These are phyloP conservation scores for Bos indicus DNA, from an alignment of 2,113 vertebrate genomes.

Conservation along the genomic window DNA sequence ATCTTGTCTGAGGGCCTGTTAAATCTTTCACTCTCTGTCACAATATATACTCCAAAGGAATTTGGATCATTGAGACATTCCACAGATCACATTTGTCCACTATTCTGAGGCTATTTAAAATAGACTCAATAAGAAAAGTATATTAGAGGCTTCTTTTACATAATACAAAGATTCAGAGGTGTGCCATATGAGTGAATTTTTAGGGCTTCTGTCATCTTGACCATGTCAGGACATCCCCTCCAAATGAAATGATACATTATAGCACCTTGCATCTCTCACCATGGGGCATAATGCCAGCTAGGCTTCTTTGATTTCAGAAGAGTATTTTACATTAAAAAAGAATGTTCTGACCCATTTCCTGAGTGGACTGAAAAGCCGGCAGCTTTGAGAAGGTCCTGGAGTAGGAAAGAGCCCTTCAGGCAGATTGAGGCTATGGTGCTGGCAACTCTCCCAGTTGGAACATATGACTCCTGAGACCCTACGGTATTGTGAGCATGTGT, in stretches of 20 bases:
- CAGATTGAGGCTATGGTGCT: background rate
- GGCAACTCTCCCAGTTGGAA: background rate
- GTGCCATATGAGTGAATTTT: background rate
- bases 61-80: background rate
- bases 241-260: background rate
- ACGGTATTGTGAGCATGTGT: background rate
- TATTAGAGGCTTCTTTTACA: background rate
- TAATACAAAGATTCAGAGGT: background rate
- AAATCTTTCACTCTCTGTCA: background rate
- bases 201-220: background rate
- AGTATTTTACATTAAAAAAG: background rate
- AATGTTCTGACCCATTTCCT: background rate
- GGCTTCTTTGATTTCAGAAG: background rate
- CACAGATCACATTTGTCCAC: background rate
- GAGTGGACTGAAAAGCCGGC: background rate
- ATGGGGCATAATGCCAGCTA: background rate
- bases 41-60: background rate
- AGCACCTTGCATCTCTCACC: background rate
- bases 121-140: background rate
- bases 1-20: background rate
- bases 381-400: background rate
- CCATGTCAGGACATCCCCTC: background rate
- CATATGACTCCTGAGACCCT: background rate
- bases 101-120: constrained; percentile 6
- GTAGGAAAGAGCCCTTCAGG: background rate